Evolutionary conservation across 2,888 invertebrate species (phyloP).

Genomic region (Drosophila atroscutellata): DNA sequence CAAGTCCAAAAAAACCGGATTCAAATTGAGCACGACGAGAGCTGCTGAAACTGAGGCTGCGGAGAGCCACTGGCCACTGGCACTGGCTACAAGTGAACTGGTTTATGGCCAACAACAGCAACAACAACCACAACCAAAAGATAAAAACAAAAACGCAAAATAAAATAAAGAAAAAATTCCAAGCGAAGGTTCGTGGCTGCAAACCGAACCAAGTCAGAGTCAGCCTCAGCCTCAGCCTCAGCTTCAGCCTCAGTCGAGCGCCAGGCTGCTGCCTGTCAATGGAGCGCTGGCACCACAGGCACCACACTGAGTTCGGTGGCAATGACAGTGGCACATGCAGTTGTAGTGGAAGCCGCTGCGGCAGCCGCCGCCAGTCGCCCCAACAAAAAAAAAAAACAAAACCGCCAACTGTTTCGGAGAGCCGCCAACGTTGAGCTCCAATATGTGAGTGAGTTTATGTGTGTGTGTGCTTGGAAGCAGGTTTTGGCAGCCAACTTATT

Average conservation of each 20-base stretch:
- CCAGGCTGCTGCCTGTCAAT: constrained; percentile 58
- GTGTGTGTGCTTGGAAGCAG: constrained; percentile 56
- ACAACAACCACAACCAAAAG: constrained; percentile 17
- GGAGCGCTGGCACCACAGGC: constrained; percentile 71
- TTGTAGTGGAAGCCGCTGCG: constrained; percentile 81
- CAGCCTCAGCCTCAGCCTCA: constrained; percentile 9
- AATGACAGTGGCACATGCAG: constrained; percentile 85
- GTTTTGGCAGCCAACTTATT: constrained; percentile 49
- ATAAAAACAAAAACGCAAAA: constrained; percentile 20
- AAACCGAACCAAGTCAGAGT: constrained; percentile 34
- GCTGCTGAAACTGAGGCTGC: constrained; percentile 49
- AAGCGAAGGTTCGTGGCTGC: constrained; percentile 68
- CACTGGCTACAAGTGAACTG: constrained; percentile 80
- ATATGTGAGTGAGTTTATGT: constrained; percentile 9
- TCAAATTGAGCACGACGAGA: constrained; percentile 72
- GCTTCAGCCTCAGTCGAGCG: constrained; percentile 54
- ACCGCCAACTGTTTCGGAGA: constrained; percentile 62
- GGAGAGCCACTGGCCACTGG: constrained; percentile 71
- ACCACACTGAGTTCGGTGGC: constrained; percentile 85
- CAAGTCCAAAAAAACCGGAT: constrained; percentile 79
- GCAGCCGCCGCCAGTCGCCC: constrained; percentile 67
- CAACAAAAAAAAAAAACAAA: constrained; percentile 34
- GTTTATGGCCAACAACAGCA: constrained; percentile 62
- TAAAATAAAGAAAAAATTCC: constrained; percentile 58
- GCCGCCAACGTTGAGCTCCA: constrained; percentile 65